A percentile compares a stretch with the other conserved stretches of the same genome.
phyloP scores from a whole-genome alignment of 2,113 vertebrate species.

The Onychostoma macrolepis region DNA sequence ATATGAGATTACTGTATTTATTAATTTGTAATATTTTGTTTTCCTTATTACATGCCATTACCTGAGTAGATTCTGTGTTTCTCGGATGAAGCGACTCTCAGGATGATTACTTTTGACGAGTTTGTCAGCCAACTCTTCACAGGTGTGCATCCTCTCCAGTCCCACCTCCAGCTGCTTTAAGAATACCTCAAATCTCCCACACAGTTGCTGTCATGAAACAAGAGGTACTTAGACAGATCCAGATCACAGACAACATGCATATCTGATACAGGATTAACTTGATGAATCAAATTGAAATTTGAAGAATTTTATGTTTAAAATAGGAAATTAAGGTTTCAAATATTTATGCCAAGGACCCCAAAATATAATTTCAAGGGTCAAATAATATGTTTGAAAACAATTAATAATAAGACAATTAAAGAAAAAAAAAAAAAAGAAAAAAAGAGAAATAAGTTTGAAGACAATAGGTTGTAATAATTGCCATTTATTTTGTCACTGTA shows the following conservation, averaged over 20 bases:
- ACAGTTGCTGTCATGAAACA: slow-evolving; percentile 73
- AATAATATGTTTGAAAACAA: not conserved
- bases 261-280: not conserved
- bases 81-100: slow-evolving; percentile 68
- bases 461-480: not conserved
- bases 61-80: slow-evolving; percentile 78
- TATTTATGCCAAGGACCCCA: not conserved
- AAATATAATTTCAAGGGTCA: not conserved
- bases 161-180: slow-evolving; percentile 79
- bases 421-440: not conserved
- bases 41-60: slow-evolving; percentile 56
- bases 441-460: not conserved
- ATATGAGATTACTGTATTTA: not conserved
- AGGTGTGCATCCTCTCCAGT: slow-evolving; percentile 72
- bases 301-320: not conserved
- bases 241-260: not conserved
- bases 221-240: slow-evolving; percentile 19
- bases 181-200: slow-evolving; percentile 78
- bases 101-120: slow-evolving; percentile 74
- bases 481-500: not conserved
- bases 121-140: slow-evolving; percentile 71
- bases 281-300: not conserved
- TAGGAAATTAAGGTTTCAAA: not conserved
- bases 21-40: slow-evolving; percentile 1
- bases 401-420: not conserved